Evolutionary conservation across 35 echinoderm and acorn worm species (phyloP).

Genomic region (Apostichopus californicus): DNA sequence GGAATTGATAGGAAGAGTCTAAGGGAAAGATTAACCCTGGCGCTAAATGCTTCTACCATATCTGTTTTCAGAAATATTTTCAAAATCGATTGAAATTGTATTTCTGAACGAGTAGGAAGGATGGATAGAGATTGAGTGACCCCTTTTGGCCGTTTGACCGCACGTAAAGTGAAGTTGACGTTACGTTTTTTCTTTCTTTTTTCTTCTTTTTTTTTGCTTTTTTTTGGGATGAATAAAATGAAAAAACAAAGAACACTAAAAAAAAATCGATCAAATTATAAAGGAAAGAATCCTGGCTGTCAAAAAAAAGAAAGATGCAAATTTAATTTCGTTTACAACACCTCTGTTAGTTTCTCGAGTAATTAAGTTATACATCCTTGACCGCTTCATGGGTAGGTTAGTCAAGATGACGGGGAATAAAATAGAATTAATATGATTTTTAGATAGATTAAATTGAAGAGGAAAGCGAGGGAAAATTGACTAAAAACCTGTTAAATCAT

Average conservation of each 20-base stretch:
- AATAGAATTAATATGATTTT: background rate
- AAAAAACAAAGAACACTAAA: background rate
- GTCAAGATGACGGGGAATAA: background rate
- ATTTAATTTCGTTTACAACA: constrained; percentile 38
- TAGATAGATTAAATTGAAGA: background rate
- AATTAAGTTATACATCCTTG: background rate
- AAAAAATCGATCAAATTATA: background rate
- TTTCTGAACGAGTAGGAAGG: background rate
- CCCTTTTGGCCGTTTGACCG: constrained; percentile 5
- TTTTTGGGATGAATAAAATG: background rate
- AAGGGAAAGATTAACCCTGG: too few species aligned
- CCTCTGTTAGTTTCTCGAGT: background rate
- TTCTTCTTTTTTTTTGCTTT: too few species aligned
- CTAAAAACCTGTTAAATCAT: background rate
- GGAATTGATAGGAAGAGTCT: too few species aligned
- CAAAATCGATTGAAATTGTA: constrained; percentile 30
- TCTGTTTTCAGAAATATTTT: background rate
- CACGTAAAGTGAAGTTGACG: background rate
- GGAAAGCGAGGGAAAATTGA: background rate
- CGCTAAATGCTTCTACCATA: too few species aligned
- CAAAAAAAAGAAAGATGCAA: background rate
- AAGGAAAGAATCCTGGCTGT: background rate
- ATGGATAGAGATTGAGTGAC: background rate
- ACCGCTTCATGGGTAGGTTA: background rate
- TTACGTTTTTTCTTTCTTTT: background rate